These are phyloP conservation scores for Staurois parvus DNA, from an alignment of 2,797 vertebrate genomes.

Conservation along the genomic window DNA sequence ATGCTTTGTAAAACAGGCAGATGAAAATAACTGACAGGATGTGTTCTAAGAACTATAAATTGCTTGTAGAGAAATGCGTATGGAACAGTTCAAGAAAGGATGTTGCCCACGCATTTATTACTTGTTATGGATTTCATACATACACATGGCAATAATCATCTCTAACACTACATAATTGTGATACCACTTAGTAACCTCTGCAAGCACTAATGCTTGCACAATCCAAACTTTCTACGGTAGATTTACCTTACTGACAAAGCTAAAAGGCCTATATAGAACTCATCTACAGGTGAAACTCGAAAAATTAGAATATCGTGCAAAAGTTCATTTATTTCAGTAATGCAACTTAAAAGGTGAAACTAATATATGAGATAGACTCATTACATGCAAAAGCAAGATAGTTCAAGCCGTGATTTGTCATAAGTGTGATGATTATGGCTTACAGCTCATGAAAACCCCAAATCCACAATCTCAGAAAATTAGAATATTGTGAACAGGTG, in stretches of 20 bases:
- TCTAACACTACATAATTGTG: not conserved
- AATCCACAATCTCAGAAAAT: too few species aligned
- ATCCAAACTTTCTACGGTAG: not conserved
- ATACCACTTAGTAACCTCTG: not conserved
- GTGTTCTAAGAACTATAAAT: not conserved
- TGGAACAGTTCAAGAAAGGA: not conserved
- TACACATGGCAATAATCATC: not conserved
- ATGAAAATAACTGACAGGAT: not conserved
- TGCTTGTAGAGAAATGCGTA: not conserved
- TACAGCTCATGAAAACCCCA: too few species aligned
- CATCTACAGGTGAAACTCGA: too few species aligned
- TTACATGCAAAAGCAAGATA: too few species aligned
- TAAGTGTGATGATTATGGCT: too few species aligned
- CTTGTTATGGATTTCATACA: not conserved
- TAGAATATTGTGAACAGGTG: too few species aligned
- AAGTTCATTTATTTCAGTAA: too few species aligned
- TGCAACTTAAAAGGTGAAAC: too few species aligned
- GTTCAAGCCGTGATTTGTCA: too few species aligned
- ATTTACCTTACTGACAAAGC: not conserved
- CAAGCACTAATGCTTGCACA: not conserved
- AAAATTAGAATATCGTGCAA: too few species aligned
- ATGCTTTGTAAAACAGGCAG: not conserved
- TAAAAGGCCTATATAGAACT: not conserved
- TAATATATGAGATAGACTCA: too few species aligned
- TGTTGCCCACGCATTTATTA: not conserved